Evolutionary conservation across 1,140 invertebrate species (phyloP).

Genomic region (Globodera ellingtonae): DNA sequence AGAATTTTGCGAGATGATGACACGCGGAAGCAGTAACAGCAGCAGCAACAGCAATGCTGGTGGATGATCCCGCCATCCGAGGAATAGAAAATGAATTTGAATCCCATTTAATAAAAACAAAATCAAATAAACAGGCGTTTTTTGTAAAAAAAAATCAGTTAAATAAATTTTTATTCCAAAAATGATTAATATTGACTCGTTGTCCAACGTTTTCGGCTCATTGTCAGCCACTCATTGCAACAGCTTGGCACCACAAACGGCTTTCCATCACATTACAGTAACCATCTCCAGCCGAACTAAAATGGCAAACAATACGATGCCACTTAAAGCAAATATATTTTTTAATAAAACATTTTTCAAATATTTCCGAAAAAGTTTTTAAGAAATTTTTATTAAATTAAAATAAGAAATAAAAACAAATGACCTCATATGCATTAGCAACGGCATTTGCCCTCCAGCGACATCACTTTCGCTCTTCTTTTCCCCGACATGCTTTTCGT

Average conservation of each 20-base stretch:
- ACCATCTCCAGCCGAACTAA: conserved; percentile 11
- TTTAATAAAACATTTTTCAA: too few relatives aligned
- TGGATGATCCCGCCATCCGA: too few relatives aligned
- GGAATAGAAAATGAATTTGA: not conserved
- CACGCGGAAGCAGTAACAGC: conserved; percentile 32
- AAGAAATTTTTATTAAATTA: too few relatives aligned
- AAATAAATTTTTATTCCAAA: not conserved
- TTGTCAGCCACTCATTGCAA: conserved; percentile 17
- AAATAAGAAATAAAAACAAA: too few relatives aligned
- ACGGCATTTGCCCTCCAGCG: not conserved
- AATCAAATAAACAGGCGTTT: not conserved
- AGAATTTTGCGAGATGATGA: conserved; percentile 64
- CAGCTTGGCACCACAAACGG: conserved; percentile 16
- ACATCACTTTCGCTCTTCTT: not conserved
- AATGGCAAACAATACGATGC: too few relatives aligned
- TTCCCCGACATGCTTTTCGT: not conserved
- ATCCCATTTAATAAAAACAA: conserved; percentile 5
- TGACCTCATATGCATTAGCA: not conserved
- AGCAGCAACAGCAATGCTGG: not conserved
- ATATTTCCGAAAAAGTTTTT: too few relatives aligned
- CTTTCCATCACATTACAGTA: conserved; percentile 22
- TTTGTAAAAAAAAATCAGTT: not conserved
- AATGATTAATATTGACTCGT: not conserved
- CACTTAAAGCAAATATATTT: not conserved
- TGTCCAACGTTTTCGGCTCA: too few relatives aligned